phyloP scores from a whole-genome alignment of 92 coral and sea anemone species.

The Parazoanthus swiftii region DNA sequence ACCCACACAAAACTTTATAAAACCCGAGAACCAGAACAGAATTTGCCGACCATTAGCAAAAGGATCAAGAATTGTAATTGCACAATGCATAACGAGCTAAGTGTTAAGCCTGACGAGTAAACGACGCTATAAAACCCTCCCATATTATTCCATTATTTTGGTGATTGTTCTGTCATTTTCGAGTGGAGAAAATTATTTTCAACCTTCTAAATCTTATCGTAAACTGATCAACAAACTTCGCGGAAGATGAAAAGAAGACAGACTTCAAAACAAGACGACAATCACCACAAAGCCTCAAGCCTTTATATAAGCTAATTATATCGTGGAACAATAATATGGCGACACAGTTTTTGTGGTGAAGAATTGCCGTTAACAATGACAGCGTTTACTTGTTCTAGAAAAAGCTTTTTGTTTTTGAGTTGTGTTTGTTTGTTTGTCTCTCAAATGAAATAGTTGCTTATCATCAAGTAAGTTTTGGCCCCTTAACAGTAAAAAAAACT shows the following conservation, averaged over 20 bases:
- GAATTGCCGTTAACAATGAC: slow-evolving; percentile 35
- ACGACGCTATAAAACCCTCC: slow-evolving; percentile 66
- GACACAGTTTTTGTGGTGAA: slow-evolving; percentile 33
- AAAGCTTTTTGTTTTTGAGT: slow-evolving; percentile 18
- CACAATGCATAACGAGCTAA: slow-evolving; percentile 22
- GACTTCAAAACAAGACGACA: slow-evolving; percentile 56
- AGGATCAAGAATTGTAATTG: slow-evolving; percentile 7
- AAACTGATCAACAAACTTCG: slow-evolving; percentile 80
- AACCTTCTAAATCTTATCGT: slow-evolving; percentile 81
- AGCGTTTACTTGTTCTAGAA: slow-evolving; percentile 30
- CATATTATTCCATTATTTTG: slow-evolving; percentile 67
- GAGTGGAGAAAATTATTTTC: slow-evolving; percentile 82
- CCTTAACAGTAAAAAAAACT: slow-evolving; percentile 61
- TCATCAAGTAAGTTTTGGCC: slow-evolving; percentile 62
- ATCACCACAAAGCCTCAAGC: slow-evolving; percentile 46
- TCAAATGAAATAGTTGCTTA: slow-evolving; percentile 85
- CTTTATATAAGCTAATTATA: slow-evolving; percentile 44
- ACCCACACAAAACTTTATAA: slow-evolving; percentile 58
- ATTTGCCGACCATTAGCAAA: slow-evolving; percentile 42
- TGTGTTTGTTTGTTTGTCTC: slow-evolving; percentile 56
- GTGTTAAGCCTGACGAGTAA: slow-evolving; percentile 28
- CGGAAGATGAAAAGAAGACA: slow-evolving; percentile 83
- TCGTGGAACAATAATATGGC: slow-evolving; percentile 38
- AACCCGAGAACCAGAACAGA: slow-evolving; percentile 41
- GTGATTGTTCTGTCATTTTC: slow-evolving; percentile 69